Evolutionary conservation across 30 jellyfish, hydroid and myxozoan genomes (phyloP), one percentile per base, ranked within the genome.

Genomic region (Sanderia malayensis): DNA sequence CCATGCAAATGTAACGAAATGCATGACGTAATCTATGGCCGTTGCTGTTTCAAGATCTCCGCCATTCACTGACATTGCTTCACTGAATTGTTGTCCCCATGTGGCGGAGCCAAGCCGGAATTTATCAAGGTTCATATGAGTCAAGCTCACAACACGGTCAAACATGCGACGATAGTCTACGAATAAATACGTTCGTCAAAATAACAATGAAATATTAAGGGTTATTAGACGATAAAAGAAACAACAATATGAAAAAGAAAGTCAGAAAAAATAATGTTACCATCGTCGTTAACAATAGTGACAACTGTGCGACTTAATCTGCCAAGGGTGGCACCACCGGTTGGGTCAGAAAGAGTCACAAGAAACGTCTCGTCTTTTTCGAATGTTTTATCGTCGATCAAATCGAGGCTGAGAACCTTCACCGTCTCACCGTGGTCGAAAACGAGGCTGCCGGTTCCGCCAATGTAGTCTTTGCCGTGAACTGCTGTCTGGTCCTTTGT

Each of bases 381-480:
- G 52, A 92, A 92, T 34, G 91, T 77, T 44, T 92, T 96, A 47
- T 92, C 98, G 37, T 92, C 95, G 17, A 92, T 74, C 75, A 92
- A 57, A 46, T 92, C 98, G 33, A 92, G 78, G 59, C 73, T 85
- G 4, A 92, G 62, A 0, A 86, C 60, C 55, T 92, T 92, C 83
- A 67, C 82, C 4, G 98, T 92, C 69, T 92, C 98, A 2, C 98
- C 98, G 75, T 92, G 98, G 31, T 92, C 98, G 70, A 92, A 92
- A 4, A 73, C 71, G 18, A 92, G 23, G n/a, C 71, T 67, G 21
- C 98, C 98, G 60, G 73, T 91, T 26, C 98, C 98, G 23, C 98
- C 98, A 58, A 77, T 76, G 75, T 63, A 92, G 65, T 92, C 98
- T 79, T 84, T 92, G 34, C 98, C 98, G 55, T 81, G 81, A 37